phyloP scores from a whole-genome alignment of 2,888 invertebrate species.

The Scelioninae gen. 1 region DNA sequence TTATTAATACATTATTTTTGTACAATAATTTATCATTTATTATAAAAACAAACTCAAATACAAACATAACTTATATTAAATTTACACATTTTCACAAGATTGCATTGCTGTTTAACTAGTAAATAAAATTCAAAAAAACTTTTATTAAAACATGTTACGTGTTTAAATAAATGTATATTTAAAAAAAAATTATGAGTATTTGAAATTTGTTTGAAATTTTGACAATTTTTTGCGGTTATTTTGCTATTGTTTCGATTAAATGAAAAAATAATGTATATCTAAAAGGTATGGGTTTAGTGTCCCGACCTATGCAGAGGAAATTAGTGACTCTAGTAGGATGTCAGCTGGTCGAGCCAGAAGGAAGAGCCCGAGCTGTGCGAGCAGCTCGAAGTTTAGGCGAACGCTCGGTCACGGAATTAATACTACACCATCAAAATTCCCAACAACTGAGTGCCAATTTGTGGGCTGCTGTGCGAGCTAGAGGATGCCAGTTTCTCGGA shows the following conservation, averaged over 20 bases:
- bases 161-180: no score
- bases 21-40: background rate
- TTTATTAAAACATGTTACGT: no score
- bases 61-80: no score
- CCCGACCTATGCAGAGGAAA: constrained; percentile 98
- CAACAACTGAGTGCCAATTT: constrained; percentile 96
- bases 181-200: no score
- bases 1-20: background rate
- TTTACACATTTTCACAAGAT: no score
- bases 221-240: no score
- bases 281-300: constrained; percentile 85
- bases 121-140: no score
- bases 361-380: constrained; percentile 90
- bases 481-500: constrained; percentile 99
- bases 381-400: constrained; percentile 97
- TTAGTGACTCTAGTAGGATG: constrained; percentile 96
- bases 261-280: no score
- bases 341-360: constrained; percentile 95
- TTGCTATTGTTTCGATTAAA: no score
- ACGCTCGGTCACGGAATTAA: constrained; percentile 96
- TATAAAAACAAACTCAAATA: no score
- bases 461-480: constrained; percentile 98
- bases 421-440: constrained; percentile 97
- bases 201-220: no score
- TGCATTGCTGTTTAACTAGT: no score